Evolutionary conservation across 2,888 invertebrate genomes (phyloP), one percentile per base, ranked within the genome.

Genomic region (Pachliopta kotzebuea): DNA sequence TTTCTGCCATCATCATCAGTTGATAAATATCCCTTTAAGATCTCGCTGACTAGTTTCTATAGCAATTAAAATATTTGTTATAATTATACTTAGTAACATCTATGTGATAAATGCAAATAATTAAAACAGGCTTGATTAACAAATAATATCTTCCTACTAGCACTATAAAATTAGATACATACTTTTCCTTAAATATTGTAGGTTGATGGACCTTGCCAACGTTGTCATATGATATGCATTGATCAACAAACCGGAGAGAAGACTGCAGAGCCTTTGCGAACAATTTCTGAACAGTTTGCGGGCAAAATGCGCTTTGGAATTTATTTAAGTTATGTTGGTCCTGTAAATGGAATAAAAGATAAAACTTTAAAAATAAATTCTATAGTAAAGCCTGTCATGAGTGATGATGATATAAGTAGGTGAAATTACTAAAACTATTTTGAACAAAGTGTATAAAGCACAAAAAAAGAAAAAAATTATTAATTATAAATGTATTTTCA

Each of bases 181-280:
- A n/a, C 4, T n/a, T 18, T n/a, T 45, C n/a, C 6, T 45, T 45
- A 18, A 52, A 18, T 37, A 29, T 56, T 55, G 57, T n/a, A 96
- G 95, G 94, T 95, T 60, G 94, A 95, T 71, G 97, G 96, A 0
- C 94, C 94, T 53, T 99, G 98, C 78, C 95, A 95, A 0, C 94
- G 99, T 62, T 99, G 99, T 80, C 97, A 98, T 85, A 98, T 99
- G 97, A 96, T 99, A 66, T 98, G 98, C 81, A 96, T 98, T 67
- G 96, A 99, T 85, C 98, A 98, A 86, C 90, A 92, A 55, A 96
- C 95, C 2, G 98, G 97, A 0, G 90, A 94, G 70, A 96, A 95
- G 76, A 96, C 96, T 0, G 92, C 94, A 0, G 97, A 97, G 80
- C 96, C 97, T 0, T 83, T 97, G 17, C 92, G 95, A 69, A 95